phyloP scores from a whole-genome alignment of 1,140 invertebrate genomes.

The Charaxes varanes region DNA sequence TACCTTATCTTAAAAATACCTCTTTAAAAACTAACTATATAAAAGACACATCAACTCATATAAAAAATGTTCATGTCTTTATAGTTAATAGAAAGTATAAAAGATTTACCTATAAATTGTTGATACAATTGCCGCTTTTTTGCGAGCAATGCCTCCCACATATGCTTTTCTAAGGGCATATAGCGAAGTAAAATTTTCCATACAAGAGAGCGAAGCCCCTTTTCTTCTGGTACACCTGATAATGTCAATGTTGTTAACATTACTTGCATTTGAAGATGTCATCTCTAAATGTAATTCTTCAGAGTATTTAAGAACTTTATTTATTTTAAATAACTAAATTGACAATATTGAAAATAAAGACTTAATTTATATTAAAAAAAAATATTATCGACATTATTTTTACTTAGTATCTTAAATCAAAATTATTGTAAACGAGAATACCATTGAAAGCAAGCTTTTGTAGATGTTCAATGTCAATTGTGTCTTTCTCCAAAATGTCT shows the following conservation, averaged over 20 bases:
- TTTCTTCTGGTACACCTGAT: conserved; percentile 89
- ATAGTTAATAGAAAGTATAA: conserved; percentile 1
- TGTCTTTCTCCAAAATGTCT: conserved; percentile 78
- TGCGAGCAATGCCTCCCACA: conserved; percentile 79
- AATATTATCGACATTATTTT: neutral
- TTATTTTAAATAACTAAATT: neutral
- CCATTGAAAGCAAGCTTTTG: conserved; percentile 85
- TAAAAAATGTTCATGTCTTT: neutral
- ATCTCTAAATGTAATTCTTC: neutral
- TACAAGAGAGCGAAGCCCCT: conserved; percentile 82
- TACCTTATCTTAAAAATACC: too few relatives aligned
- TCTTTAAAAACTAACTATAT: too few relatives aligned
- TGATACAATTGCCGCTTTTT: conserved; percentile 86
- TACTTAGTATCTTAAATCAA: neutral
- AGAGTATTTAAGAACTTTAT: neutral
- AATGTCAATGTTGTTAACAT: too few relatives aligned
- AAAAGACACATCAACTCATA: neutral
- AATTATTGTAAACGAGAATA: conserved; percentile 2
- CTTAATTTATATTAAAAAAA: neutral
- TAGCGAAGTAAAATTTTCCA: conserved; percentile 92
- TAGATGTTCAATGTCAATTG: conserved; percentile 79
- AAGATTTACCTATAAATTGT: conserved; percentile 85
- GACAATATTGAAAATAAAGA: too few relatives aligned
- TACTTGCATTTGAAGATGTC: too few relatives aligned
- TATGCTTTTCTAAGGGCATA: conserved; percentile 78